Evolutionary conservation across 2,113 vertebrate genomes (phyloP).

Genomic region (Cairina moschata): DNA sequence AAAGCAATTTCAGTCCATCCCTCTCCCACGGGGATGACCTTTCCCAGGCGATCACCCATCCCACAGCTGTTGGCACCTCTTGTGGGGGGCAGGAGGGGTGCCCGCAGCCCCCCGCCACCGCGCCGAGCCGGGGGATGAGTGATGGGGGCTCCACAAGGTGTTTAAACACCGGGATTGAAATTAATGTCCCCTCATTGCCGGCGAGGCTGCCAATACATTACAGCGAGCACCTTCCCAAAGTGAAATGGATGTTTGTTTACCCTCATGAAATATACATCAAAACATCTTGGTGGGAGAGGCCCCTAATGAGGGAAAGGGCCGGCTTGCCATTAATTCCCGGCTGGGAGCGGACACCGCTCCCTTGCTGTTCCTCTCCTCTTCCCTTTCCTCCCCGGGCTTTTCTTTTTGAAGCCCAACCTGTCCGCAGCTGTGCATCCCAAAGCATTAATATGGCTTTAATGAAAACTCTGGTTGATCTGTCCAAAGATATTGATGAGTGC

Average conservation of each 20-base stretch:
- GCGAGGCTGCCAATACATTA: slow-evolving; percentile 87
- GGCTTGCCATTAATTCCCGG: slow-evolving; percentile 35
- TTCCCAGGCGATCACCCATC: neutral
- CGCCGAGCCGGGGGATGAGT: slow-evolving; percentile 80
- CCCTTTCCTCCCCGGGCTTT: slow-evolving; percentile 7
- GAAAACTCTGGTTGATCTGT: slow-evolving; percentile 83
- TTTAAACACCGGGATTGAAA: slow-evolving; percentile 91
- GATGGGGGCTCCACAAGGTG: slow-evolving; percentile 88
- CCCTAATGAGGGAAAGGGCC: slow-evolving; percentile 55
- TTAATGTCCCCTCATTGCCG: slow-evolving; percentile 86
- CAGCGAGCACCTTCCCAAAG: slow-evolving; percentile 87
- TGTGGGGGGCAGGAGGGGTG: no score
- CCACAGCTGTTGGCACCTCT: no score
- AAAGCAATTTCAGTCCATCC: neutral
- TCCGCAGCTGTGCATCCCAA: slow-evolving; percentile 77
- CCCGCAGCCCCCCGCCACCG: neutral
- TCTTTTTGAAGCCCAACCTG: slow-evolving; percentile 62
- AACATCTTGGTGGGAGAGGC: slow-evolving; percentile 71
- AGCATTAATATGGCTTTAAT: slow-evolving; percentile 82
- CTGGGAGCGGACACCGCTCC: neutral
- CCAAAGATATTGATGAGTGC: slow-evolving; percentile 83
- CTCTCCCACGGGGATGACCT: no score
- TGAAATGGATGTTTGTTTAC: slow-evolving; percentile 94
- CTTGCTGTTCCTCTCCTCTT: neutral
- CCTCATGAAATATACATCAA: slow-evolving; percentile 88